Evolutionary conservation across 2,888 invertebrate species (phyloP), one percentile per base, ranked within the genome.

Genomic region (Tipula lateralis): DNA sequence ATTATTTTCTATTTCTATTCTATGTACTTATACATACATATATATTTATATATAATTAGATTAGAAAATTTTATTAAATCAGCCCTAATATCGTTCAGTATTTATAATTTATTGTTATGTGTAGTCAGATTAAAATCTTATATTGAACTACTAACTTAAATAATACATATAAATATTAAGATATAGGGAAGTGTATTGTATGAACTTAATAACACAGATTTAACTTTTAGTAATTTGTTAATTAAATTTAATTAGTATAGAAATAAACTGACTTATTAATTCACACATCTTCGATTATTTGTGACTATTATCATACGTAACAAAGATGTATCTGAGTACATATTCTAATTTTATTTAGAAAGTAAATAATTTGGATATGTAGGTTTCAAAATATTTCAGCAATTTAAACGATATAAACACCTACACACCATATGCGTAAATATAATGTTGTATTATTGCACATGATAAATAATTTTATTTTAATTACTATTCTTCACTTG

Each of bases 1-100:
- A 66, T 66, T 66, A 66, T 66, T 66, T 66, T 24, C 66, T 24
- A 66, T 66, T 24, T 66, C 44, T 50, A 19, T 66, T 24, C 66
- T 24, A 5, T 24, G n/a, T n/a, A n/a, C n/a, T n/a, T n/a, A n/a
- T n/a, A n/a, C n/a, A n/a, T n/a, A n/a, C n/a, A n/a, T n/a, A n/a
- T n/a, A n/a, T n/a, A n/a, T n/a, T n/a, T n/a, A 66, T 66, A 24
- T 66, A 66, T 66, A 66, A 66, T 66, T 66, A 66, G 66, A 66
- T 66, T 66, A 66, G 19, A 66, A 13, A 13, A 13, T 9, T 66
- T 24, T 66, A 66, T 66, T 24, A 66, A 24, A 24, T 66, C 66
- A 19, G 66, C 66, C 66, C 66, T 66, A 66, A 44, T 44, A n/a
- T 44, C n/a, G 66, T 66, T 66, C 66, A 66, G 19, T 66, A 66